Evolutionary conservation across 53 echinoderm and acorn worm genomes (phyloP).

Genomic region (Arbacia lixula): DNA sequence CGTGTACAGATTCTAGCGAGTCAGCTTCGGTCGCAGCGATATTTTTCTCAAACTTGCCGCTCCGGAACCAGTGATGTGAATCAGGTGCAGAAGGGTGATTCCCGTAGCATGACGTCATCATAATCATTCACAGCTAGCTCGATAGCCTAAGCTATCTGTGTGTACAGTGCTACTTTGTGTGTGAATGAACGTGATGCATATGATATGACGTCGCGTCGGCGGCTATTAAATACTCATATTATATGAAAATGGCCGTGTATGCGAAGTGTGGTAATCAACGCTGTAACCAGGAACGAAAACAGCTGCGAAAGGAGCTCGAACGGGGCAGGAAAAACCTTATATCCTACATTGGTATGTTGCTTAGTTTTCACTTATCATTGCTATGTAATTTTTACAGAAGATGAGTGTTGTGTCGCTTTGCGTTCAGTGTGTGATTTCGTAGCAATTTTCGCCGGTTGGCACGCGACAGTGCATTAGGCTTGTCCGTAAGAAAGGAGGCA

Average conservation of each 20-base stretch:
- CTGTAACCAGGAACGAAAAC: conserved; percentile 98
- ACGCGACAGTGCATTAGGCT: conserved; percentile 17
- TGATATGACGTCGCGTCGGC: conserved; percentile 43
- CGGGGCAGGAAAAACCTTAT: conserved; percentile 97
- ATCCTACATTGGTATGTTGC: conserved; percentile 92
- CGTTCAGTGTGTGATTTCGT: background rate
- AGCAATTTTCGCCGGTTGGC: conserved; percentile 1
- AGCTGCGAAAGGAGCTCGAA: conserved; percentile 99
- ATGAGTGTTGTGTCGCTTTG: background rate
- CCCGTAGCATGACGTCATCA: conserved; percentile 55
- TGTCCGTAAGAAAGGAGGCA: conserved; percentile 49
- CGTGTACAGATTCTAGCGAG: no score
- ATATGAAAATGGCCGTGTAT: conserved; percentile 98
- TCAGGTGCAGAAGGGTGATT: conserved; percentile 57
- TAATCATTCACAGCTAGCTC: conserved; percentile 6
- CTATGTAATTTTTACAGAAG: background rate
- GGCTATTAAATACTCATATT: conserved; percentile 79
- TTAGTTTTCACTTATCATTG: conserved; percentile 2
- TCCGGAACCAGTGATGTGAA: no score
- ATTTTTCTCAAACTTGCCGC: no score
- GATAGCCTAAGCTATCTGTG: background rate
- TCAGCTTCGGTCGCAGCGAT: no score
- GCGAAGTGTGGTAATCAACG: conserved; percentile 93
- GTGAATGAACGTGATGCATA: no score
- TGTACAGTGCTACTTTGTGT: no score